Conservation (phyloP, 2,888 invertebrate species). For the Drosophila nr. medialis region DNA sequence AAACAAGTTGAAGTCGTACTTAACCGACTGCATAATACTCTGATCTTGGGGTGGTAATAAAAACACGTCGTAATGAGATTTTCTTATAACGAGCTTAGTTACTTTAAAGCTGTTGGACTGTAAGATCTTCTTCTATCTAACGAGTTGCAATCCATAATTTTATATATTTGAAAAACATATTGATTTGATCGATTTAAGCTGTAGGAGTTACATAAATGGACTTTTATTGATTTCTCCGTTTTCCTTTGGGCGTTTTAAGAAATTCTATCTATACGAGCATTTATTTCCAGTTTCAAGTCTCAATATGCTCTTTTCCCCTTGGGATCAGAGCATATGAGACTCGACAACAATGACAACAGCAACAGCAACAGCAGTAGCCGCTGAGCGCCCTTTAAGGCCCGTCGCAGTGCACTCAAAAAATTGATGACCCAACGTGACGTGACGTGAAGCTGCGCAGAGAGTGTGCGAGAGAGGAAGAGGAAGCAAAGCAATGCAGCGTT, state of each 20-base stretch:
- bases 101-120: not conserved
- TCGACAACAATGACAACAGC: slow-evolving; percentile 67
- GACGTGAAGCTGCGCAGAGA: slow-evolving; percentile 47
- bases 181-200: not conserved
- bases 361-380: slow-evolving; percentile 32
- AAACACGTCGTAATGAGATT: too few relatives aligned
- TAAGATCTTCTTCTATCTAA: not conserved
- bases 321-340: slow-evolving; percentile 11
- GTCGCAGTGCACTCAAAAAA: slow-evolving; percentile 76
- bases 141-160: not conserved
- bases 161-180: not conserved
- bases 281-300: not conserved
- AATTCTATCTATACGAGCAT: not conserved
- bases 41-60: not conserved
- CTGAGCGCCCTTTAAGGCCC: slow-evolving; percentile 70
- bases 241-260: not conserved
- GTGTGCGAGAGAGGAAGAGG: slow-evolving; percentile 13
- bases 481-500: slow-evolving; percentile 60
- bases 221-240: not conserved
- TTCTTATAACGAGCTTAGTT: not conserved
- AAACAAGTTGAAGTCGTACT: not conserved
- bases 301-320: slow-evolving; percentile 1
- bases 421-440: slow-evolving; percentile 81
- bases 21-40: slow-evolving; percentile 3
- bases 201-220: not conserved